Evolutionary conservation across 2,797 vertebrate genomes (phyloP).

Genomic region (Enteromius trimaculatus): DNA sequence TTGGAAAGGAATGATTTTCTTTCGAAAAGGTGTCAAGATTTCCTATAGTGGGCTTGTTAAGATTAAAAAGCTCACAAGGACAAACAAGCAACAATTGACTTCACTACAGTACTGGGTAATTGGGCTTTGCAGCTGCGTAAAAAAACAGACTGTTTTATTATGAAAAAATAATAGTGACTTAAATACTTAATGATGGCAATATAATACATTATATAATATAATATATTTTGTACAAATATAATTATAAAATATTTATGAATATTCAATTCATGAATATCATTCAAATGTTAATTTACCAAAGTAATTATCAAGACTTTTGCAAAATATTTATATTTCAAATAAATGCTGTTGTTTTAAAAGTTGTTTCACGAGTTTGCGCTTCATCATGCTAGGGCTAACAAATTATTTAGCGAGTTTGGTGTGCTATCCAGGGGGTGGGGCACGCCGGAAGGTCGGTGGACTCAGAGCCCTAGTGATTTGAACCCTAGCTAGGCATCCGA

Average conservation of each 20-base stretch:
- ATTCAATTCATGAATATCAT: too few species aligned
- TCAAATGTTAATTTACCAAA: neutral
- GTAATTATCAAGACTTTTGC: neutral
- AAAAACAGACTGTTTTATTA: neutral
- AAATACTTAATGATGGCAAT: neutral
- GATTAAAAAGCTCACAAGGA: neutral
- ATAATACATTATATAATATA: too few species aligned
- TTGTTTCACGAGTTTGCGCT: neutral
- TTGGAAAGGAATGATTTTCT: conserved; percentile 16
- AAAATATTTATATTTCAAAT: neutral
- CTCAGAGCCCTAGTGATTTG: too few species aligned
- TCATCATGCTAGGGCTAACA: too few species aligned
- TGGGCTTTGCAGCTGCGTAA: neutral
- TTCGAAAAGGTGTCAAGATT: conserved; percentile 5
- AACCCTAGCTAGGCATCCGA: too few species aligned
- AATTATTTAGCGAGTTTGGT: too few species aligned
- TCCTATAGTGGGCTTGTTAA: neutral
- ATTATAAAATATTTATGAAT: neutral
- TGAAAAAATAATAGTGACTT: too few species aligned
- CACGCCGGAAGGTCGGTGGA: too few species aligned
- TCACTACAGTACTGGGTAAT: neutral
- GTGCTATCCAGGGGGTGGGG: too few species aligned
- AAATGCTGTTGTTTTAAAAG: neutral
- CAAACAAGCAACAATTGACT: neutral
- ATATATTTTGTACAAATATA: neutral